Percentiles rank a stretch among this genome's conserved stretches.
phyloP scores from a whole-genome alignment of 2,113 vertebrate species.

The Geococcyx californianus region DNA sequence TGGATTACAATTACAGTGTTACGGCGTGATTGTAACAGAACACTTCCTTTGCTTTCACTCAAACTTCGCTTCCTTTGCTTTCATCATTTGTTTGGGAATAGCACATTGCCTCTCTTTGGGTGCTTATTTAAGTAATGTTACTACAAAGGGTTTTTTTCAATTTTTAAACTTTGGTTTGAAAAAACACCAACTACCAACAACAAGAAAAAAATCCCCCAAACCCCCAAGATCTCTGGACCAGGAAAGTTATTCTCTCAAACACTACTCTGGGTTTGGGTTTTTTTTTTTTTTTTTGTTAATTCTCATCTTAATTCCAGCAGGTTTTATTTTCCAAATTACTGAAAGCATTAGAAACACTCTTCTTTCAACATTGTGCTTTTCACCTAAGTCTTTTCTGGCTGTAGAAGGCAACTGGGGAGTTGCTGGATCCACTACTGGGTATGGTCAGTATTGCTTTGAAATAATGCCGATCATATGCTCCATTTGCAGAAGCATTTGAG shows the following conservation, averaged over 20 bases:
- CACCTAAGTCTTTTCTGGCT: not conserved
- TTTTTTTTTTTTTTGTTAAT: not conserved
- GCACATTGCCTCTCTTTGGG: not conserved
- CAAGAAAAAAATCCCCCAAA: not conserved
- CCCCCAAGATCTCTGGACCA: not conserved
- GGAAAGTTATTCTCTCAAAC: not conserved
- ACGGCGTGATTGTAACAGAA: not conserved
- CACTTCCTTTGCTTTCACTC: not conserved
- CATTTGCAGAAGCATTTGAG: not conserved
- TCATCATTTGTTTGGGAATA: not conserved
- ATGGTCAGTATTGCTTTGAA: not conserved
- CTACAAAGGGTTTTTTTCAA: not conserved
- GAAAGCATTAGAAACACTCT: not conserved
- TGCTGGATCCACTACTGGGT: not conserved
- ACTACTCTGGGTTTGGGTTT: too few relatives aligned
- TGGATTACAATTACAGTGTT: not conserved
- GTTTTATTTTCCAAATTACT: not conserved
- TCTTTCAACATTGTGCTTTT: not conserved
- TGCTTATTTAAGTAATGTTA: not conserved
- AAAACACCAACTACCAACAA: accelerated
- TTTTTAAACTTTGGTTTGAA: not conserved
- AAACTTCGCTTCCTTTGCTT: not conserved
- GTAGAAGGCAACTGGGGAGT: not conserved
- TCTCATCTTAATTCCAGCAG: not conserved
- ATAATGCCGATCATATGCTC: not conserved